A percentile compares a stretch with the other conserved stretches of the same genome.
Evolutionary conservation across 2,797 vertebrate genomes (phyloP).

Genomic region (Poliocrania exsul): DNA sequence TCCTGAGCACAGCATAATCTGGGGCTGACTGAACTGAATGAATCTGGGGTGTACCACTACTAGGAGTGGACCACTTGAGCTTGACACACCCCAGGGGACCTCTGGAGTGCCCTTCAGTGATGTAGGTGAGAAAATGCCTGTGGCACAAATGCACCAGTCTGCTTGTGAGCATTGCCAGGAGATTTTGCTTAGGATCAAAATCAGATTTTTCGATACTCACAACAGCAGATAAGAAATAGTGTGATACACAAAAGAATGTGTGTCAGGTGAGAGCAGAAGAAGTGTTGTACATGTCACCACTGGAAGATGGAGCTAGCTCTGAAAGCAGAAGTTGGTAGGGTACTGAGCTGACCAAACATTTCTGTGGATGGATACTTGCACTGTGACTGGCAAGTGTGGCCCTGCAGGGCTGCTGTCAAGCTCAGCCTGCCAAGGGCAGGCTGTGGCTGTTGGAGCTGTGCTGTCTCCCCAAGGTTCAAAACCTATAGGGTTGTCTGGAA

Average conservation of each 20-base stretch:
- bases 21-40: too few relatives aligned
- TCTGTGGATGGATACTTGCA: background rate
- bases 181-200: background rate
- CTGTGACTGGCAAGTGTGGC: background rate
- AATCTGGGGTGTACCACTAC: background rate
- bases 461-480: background rate
- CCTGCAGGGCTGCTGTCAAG: background rate
- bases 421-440: background rate
- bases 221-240: background rate
- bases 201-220: background rate
- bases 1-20: rapidly evolving
- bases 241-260: background rate
- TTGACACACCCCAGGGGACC: background rate
- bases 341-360: background rate
- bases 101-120: rapidly evolving
- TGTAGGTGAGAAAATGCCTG: rapidly evolving
- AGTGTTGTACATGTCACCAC: background rate
- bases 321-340: background rate
- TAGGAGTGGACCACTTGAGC: background rate
- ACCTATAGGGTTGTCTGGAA: background rate
- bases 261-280: background rate
- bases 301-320: background rate
- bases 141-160: background rate
- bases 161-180: background rate
- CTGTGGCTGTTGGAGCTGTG: rapidly evolving